Conservation (phyloP, 2,797 vertebrate species). For the Coracias cyanogaster region DNA sequence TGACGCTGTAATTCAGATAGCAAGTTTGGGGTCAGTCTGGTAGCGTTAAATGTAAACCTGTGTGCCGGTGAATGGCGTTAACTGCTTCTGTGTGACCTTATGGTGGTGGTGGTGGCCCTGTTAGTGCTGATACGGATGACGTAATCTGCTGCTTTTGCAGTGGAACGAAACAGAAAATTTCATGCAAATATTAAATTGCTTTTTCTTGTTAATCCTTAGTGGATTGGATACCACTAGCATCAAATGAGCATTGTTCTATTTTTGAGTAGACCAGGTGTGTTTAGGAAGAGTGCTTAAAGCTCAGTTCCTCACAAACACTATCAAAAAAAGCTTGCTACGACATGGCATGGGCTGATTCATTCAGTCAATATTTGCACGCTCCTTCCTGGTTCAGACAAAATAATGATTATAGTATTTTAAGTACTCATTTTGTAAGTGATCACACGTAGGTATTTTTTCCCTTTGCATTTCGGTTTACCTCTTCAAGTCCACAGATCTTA, state of each 20-base stretch:
- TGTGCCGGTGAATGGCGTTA: background rate
- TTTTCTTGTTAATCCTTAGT: background rate
- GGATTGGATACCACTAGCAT: background rate
- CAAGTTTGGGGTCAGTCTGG: background rate
- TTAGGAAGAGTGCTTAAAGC: background rate
- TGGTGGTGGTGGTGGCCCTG: background rate
- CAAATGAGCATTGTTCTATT: background rate
- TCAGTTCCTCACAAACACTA: background rate
- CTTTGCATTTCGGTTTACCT: constrained; percentile 73
- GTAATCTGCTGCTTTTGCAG: background rate
- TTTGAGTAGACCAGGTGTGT: background rate
- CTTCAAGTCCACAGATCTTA: constrained; percentile 77
- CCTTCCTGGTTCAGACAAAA: constrained; percentile 32
- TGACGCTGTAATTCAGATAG: background rate
- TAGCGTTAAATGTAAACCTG: background rate
- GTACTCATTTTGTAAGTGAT: constrained; percentile 59
- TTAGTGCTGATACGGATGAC: background rate
- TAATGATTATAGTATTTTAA: constrained; percentile 42
- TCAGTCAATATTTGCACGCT: constrained; percentile 40
- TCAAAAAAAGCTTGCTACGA: background rate
- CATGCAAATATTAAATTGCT: background rate
- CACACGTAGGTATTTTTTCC: constrained; percentile 24
- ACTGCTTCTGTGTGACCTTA: background rate
- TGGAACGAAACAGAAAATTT: background rate
- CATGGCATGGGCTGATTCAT: background rate